These are phyloP conservation scores for Enteromius argenteus DNA, from an alignment of 2,797 vertebrate species.

Conservation along the genomic window DNA sequence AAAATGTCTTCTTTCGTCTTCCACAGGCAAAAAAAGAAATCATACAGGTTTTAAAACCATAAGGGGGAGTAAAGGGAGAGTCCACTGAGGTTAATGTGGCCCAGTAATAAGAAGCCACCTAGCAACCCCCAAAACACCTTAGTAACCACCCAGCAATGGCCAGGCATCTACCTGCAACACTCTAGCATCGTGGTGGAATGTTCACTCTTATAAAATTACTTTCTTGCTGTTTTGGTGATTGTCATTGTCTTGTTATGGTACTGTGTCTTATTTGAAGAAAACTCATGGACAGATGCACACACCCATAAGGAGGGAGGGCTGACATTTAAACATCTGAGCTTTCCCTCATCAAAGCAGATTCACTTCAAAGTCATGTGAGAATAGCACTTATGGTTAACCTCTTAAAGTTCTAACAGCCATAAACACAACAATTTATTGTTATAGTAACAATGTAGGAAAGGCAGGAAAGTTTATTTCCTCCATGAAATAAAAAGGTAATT, in stretches of 20 bases:
- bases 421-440: slow-evolving; percentile 6
- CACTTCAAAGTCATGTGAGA: slow-evolving; percentile 35
- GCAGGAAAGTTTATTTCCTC: neutral
- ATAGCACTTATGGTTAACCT: slow-evolving; percentile 1
- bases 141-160: neutral
- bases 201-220: neutral
- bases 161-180: neutral
- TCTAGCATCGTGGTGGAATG: neutral
- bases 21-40: too few species aligned
- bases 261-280: neutral
- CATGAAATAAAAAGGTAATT: neutral
- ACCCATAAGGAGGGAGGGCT: neutral
- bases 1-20: neutral
- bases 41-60: neutral
- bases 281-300: slow-evolving; percentile 13
- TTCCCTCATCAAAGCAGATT: slow-evolving; percentile 48
- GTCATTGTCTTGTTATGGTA: slow-evolving; percentile 52
- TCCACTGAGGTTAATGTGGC: neutral
- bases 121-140: neutral
- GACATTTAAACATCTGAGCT: slow-evolving; percentile 56
- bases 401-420: neutral
- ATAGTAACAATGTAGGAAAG: too few species aligned
- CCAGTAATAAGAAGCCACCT: neutral
- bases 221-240: neutral
- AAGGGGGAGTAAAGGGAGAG: neutral